phyloP scores from a whole-genome alignment of 2,797 vertebrate genomes.

The Crax fasciolata region DNA sequence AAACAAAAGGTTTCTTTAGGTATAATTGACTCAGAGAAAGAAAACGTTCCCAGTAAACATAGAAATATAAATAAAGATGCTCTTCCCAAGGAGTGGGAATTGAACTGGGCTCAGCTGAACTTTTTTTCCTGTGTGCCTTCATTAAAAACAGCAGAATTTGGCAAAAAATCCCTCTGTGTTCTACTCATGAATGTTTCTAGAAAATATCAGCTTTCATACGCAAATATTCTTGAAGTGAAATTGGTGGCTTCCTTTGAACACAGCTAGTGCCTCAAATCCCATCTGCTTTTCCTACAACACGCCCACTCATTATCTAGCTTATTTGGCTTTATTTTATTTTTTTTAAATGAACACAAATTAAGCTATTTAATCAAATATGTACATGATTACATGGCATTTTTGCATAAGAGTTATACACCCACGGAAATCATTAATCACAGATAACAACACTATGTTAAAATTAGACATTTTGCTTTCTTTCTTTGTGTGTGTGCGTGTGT shows the following conservation, averaged over 20 bases:
- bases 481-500: conserved; percentile 44
- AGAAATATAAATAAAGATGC: conserved; percentile 48
- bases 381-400: conserved; percentile 79
- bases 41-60: conserved; percentile 58
- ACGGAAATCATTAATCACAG: conserved; percentile 78
- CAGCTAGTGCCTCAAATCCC: conserved; percentile 75
- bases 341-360: conserved; percentile 78
- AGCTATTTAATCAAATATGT: conserved; percentile 79
- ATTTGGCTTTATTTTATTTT: conserved; percentile 79
- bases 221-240: conserved; percentile 79
- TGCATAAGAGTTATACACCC: conserved; percentile 78
- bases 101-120: conserved; percentile 54
- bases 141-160: conserved; percentile 73
- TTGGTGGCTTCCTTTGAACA: conserved; percentile 75
- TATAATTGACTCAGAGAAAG: conserved; percentile 57
- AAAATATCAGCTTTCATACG: conserved; percentile 79
- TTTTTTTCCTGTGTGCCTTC: conserved; percentile 1
- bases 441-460: conserved; percentile 79
- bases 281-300: conserved; percentile 79
- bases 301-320: conserved; percentile 81
- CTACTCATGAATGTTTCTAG: conserved; percentile 76
- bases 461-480: conserved; percentile 71
- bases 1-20: conserved; percentile 58
- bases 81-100: conserved; percentile 44
- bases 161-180: conserved; percentile 74